Evolutionary conservation across 92 coral and sea anemone genomes (phyloP), one percentile per base, ranked within the genome.

Genomic region (Porites divaricata): DNA sequence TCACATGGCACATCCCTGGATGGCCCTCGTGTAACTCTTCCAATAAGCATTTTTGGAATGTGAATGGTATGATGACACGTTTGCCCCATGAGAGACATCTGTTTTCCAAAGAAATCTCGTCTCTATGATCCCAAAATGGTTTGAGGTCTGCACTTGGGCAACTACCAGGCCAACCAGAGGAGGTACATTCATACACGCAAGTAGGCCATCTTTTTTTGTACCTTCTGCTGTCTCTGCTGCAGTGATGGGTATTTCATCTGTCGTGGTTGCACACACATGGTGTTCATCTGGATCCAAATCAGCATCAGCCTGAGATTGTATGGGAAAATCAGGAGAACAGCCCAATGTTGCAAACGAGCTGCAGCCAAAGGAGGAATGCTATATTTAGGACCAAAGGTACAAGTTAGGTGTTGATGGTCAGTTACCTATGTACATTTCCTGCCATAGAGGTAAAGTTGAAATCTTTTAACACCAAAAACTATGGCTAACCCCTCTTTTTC

Each of bases 361-460:
- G 88, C 77, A 12, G 81, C 85, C 19, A 65, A 56, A 17, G 81
- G 76, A 23, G 84, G 80, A 67, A 82, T 72, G 12, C 59, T 23
- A 67, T 79, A 69, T 25, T 67, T 63, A 11, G 87, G 84, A 41
- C 84, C 84, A 58, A 80, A 59, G 15, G 81, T 80, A 15, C 66
- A 63, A 6, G 67, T 45, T 19, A 86, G 51, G 13, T 79, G 90
- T 67, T 74, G 72, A 41, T 81, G 90, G 66, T 87, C 87, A 9
- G 90, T 87, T 21, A 74, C 45, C 12, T 81, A 54, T 4, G 17
- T 54, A 26, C 73, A 87, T 63, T 53, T 74, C 51, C 87, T 49
- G 68, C 90, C 90, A 57, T 74, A 75, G 10, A 81, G 52, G 53
- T 74, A 87, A 63, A 79, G 86, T 20, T 87, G 63, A 65, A 87